Percentiles rank a stretch among this genome's conserved stretches.
phyloP scores from a whole-genome alignment of 2,113 vertebrate species.

The Potamarius usumacintae region DNA sequence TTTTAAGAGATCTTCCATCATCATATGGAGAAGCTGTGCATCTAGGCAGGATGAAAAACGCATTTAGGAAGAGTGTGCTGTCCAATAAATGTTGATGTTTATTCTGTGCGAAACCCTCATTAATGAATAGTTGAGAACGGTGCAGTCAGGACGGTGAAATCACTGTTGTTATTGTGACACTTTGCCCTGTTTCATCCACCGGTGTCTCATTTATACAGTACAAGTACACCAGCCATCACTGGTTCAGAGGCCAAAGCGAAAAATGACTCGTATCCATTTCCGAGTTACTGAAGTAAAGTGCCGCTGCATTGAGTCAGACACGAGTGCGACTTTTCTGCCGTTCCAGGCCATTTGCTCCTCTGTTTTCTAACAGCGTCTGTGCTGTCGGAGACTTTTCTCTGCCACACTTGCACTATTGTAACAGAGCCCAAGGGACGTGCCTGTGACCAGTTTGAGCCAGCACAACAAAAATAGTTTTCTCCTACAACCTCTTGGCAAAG shows the following conservation, averaged over 20 bases:
- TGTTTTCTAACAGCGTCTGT: constrained; percentile 16
- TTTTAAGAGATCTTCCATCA: neutral
- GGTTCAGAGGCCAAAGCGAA: neutral
- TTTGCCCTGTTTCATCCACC: neutral
- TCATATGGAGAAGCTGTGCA: neutral
- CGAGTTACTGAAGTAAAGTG: neutral
- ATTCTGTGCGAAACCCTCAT: neutral
- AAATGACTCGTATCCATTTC: neutral
- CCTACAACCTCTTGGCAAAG: constrained; percentile 46
- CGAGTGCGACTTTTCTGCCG: constrained; percentile 11
- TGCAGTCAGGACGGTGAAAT: neutral
- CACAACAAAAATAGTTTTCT: constrained; percentile 48
- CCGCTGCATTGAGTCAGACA: constrained; percentile 14
- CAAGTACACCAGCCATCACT: neutral
- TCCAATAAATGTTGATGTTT: neutral
- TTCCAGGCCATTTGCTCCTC: constrained; percentile 28
- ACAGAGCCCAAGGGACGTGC: constrained; percentile 41
- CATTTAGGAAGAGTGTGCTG: neutral
- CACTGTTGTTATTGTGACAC: neutral
- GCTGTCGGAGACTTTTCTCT: constrained; percentile 34
- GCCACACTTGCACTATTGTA: constrained; percentile 32
- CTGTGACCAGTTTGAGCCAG: constrained; percentile 54
- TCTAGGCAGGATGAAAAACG: neutral
- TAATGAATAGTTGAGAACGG: neutral
- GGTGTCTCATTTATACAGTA: neutral